These are phyloP conservation scores for Drosophila meridionalis DNA, from an alignment of 2,888 invertebrate species.

Conservation along the genomic window DNA sequence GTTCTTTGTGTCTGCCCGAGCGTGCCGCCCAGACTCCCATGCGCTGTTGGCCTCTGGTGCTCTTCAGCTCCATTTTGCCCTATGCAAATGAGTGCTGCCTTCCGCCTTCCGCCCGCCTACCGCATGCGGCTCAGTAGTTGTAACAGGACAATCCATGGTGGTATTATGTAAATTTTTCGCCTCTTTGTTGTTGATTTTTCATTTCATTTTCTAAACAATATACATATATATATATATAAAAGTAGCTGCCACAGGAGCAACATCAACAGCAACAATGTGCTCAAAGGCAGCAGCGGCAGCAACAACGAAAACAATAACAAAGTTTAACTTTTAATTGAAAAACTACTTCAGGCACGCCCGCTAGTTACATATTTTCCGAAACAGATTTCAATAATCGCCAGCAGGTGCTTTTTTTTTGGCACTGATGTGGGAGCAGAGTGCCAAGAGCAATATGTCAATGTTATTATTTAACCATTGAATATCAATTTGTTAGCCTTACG, in stretches of 20 bases:
- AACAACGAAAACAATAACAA: conserved; percentile 23
- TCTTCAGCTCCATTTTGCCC: conserved; percentile 25
- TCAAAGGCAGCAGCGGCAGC: background rate
- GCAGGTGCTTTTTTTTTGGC: conserved; percentile 39
- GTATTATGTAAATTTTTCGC: conserved; percentile 62
- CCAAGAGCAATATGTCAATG: background rate
- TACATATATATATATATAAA: conserved; percentile 11
- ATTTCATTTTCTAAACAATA: conserved; percentile 62
- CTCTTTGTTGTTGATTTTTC: conserved; percentile 58
- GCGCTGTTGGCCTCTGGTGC: background rate
- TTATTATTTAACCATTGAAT: background rate
- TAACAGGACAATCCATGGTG: conserved; percentile 30
- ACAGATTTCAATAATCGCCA: conserved; percentile 42
- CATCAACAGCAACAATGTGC: conserved; percentile 45
- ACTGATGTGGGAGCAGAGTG: background rate
- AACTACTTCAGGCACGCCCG: conserved; percentile 49
- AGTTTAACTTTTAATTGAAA: conserved; percentile 68
- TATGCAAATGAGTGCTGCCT: conserved; percentile 65
- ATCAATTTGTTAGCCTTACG: background rate
- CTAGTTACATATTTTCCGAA: conserved; percentile 29
- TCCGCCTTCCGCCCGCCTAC: background rate
- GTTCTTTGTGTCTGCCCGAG: conserved; percentile 35
- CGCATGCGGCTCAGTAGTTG: conserved; percentile 12
- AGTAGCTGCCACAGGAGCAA: conserved; percentile 19
- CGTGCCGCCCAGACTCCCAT: background rate